Evolutionary conservation across 2,888 invertebrate species (phyloP), one percentile per base, ranked within the genome.

Genomic region (Leptinotarsa tumamoca): DNA sequence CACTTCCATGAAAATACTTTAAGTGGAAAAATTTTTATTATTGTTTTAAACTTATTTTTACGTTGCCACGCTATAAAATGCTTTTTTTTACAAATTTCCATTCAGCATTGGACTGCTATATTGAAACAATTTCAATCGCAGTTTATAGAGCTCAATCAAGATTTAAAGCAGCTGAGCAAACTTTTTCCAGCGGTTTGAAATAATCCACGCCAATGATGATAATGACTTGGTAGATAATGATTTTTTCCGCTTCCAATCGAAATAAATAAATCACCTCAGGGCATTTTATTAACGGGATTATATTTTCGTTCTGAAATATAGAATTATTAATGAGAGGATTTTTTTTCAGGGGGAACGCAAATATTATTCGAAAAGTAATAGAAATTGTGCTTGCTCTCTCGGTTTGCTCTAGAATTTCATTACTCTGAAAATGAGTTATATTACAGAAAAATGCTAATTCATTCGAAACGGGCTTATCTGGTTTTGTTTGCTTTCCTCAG

Each of bases 211-310:
- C 27, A 63, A 63, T 63, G 63, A 43, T 63, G 56, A 73, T 73
- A 67, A 72, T 67, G 52, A 73, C 66, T 70, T 52, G 7, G 63
- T 21, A 73, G 73, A 69, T 69, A 73, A 69, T 69, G 14, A 66
- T 73, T 73, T 70, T 66, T 73, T 27, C 66, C 63, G 43, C 63
- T 63, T 43, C 43, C 63, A 61, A 54, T 56, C 67, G 17, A 71
- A 72, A 70, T 58, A 71, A 74, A 72, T 68, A 74, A 74, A 68
- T 71, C 75, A 68, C 77, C 71, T 63, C 33, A 68, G 73, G 75
- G 69, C 15, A 67, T 77, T 77, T 77, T 75, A 77, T 75, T 77
- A 75, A 77, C 77, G 63, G 61, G 43, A 73, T 69, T 72, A 43
- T 52, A 54, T 68, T 73, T 76, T 73, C 67, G 21, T 73, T 73